phyloP scores from a whole-genome alignment of 2,797 vertebrate species.

The Diglossa cyanea region DNA sequence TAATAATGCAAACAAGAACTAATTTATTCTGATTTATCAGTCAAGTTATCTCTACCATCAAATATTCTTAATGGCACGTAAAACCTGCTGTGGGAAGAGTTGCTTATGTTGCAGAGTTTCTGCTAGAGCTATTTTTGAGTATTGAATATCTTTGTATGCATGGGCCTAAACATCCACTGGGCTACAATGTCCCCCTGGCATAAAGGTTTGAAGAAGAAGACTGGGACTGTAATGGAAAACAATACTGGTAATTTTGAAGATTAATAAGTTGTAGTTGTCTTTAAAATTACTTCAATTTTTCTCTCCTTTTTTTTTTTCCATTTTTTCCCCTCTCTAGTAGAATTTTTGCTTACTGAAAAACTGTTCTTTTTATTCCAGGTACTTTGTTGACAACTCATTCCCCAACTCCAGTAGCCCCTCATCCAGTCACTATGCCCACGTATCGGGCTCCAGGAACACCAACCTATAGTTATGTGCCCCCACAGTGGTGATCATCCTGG shows the following conservation, averaged over 20 bases:
- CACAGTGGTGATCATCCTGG: slow-evolving; percentile 92
- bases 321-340: rapidly evolving
- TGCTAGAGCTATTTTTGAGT: neutral
- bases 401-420: slow-evolving; percentile 88
- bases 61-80: rapidly evolving
- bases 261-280: neutral
- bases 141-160: neutral
- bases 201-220: neutral
- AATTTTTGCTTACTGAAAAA: neutral
- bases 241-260: neutral
- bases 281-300: neutral
- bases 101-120: neutral
- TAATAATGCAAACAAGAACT: neutral
- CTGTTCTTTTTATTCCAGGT: slow-evolving; percentile 77
- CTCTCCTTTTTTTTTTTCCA: rapidly evolving
- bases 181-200: neutral
- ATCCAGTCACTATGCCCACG: slow-evolving; percentile 92
- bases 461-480: slow-evolving; percentile 97
- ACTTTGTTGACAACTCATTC: slow-evolving; percentile 96
- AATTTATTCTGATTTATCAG: neutral
- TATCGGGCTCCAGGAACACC: slow-evolving; percentile 93
- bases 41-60: neutral
- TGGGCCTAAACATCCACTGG: neutral
- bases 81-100: neutral
- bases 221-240: neutral